phyloP scores from a whole-genome alignment of 2,113 vertebrate species.

The Ochotona curzoniae region DNA sequence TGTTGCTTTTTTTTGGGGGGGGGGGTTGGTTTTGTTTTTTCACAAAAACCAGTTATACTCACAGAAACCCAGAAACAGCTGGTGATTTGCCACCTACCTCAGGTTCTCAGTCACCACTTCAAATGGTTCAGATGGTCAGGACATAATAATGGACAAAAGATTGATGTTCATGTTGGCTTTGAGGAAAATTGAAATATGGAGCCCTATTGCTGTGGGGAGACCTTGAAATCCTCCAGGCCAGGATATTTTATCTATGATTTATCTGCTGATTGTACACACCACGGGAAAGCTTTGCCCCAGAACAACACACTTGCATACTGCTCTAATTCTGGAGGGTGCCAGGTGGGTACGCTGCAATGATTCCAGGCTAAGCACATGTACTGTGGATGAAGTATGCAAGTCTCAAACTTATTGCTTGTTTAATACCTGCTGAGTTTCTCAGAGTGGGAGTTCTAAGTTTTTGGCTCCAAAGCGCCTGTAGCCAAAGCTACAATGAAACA shows the following conservation, averaged over 20 bases:
- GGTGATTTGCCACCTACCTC: slow-evolving; percentile 90
- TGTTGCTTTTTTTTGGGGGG: too few species aligned
- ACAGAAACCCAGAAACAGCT: slow-evolving; percentile 92
- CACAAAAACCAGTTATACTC: slow-evolving; percentile 90
- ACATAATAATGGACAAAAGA: slow-evolving; percentile 90
- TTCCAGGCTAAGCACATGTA: slow-evolving; percentile 89
- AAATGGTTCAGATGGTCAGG: slow-evolving; percentile 92
- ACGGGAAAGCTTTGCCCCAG: slow-evolving; percentile 91
- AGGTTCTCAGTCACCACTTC: slow-evolving; percentile 90
- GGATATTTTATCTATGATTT: slow-evolving; percentile 89
- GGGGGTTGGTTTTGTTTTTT: too few species aligned
- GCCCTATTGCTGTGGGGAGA: slow-evolving; percentile 89
- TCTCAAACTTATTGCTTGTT: slow-evolving; percentile 92
- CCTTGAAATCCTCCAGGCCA: slow-evolving; percentile 84
- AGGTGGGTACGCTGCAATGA: slow-evolving; percentile 94
- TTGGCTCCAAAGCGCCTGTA: slow-evolving; percentile 77
- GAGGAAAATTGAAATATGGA: slow-evolving; percentile 89
- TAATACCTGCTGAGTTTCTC: slow-evolving; percentile 90
- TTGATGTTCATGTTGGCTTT: slow-evolving; percentile 88
- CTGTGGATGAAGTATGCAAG: slow-evolving; percentile 90
- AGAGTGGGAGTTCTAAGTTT: slow-evolving; percentile 86
- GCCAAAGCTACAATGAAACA: slow-evolving; percentile 80
- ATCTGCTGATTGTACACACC: slow-evolving; percentile 91
- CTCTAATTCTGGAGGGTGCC: slow-evolving; percentile 89
- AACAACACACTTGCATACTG: slow-evolving; percentile 91